phyloP scores from a whole-genome alignment of 2,888 invertebrate species.

The Spodoptera exigua region DNA sequence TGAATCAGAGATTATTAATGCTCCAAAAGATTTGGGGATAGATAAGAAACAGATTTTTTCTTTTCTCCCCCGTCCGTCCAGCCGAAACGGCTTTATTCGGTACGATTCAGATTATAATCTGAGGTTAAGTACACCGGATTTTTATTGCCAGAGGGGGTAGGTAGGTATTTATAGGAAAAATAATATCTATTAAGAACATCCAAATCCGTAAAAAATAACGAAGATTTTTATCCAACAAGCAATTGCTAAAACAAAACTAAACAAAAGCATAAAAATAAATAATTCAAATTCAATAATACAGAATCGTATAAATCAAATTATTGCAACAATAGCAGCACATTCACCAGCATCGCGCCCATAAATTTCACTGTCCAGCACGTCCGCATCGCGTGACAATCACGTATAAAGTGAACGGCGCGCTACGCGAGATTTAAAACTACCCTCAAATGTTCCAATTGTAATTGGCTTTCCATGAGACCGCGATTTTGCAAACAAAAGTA shows the following conservation, averaged over 20 bases:
- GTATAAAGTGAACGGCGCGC: conserved; percentile 57
- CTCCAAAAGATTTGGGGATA: conserved; percentile 35
- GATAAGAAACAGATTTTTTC: conserved; percentile 40
- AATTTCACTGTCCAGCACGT: conserved; percentile 57
- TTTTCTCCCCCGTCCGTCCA: conserved; percentile 28
- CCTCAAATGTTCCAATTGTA: conserved; percentile 61
- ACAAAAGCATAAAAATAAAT: no score
- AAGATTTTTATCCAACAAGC: no score
- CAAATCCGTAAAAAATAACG: no score
- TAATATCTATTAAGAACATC: no score
- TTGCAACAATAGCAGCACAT: conserved; percentile 6
- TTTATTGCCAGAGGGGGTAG: conserved; percentile 12
- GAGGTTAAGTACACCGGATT: conserved; percentile 6
- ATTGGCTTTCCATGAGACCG: conserved; percentile 52
- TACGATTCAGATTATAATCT: conserved; percentile 37
- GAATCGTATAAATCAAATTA: neutral
- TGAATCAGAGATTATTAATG: conserved; percentile 49
- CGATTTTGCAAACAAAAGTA: conserved; percentile 48
- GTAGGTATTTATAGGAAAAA: conserved; percentile 4
- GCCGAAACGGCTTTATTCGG: conserved; percentile 29
- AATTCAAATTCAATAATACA: neutral
- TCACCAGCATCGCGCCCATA: conserved; percentile 45
- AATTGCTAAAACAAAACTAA: no score
- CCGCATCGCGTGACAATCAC: conserved; percentile 65
- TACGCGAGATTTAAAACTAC: conserved; percentile 54